Evolutionary conservation across 2,888 invertebrate genomes (phyloP), one percentile per base, ranked within the genome.

Genomic region (Melikaiella ostensackeni): DNA sequence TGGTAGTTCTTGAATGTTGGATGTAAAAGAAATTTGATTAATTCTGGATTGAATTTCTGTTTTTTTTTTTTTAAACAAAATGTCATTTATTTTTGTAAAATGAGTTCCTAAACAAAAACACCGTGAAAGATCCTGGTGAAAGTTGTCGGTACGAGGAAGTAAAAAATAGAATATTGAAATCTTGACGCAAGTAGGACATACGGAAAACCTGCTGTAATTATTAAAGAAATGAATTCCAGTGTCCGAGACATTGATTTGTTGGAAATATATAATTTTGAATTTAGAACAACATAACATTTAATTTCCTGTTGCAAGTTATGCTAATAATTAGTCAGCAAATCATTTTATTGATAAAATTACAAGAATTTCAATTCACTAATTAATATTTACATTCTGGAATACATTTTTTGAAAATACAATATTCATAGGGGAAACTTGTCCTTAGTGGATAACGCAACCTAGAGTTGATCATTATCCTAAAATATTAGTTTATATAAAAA

Each of bases 91-190:
- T 46, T 46, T 46, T 19, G 46, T 19, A 19, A 46, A 62, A 27
- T 62, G 62, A 62, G n/a, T 33, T 62, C 5, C 7, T 50, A 50
- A 50, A 50, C 35, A 63, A 63, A 13, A 24, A 21, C 2, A 21
- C 16, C 13, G 38, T 24, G 38, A 38, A 64, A 64, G 64, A 64
- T 64, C 64, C 64, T 64, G 42, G 64, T 38, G 64, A 64, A 64
- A 64, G 64, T 64, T 42, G 64, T 24, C 38, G 42, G 24, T 9
- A 24, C 35, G 38, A 64, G 24, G 21, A 64, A 64, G 38, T 63
- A 63, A 64, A 64, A 64, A 64, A 64, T 64, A 38, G 64, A 42
- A 64, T 64, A 64, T 38, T 64, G 64, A 64, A 63, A 64, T 42
- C 38, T 64, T 38, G 64, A 64, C 38, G 24, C 64, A 64, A 64